Evolutionary conservation across 2,797 vertebrate genomes (phyloP), one percentile per base, ranked within the genome.

Genomic region (Sebastes oblongus): DNA sequence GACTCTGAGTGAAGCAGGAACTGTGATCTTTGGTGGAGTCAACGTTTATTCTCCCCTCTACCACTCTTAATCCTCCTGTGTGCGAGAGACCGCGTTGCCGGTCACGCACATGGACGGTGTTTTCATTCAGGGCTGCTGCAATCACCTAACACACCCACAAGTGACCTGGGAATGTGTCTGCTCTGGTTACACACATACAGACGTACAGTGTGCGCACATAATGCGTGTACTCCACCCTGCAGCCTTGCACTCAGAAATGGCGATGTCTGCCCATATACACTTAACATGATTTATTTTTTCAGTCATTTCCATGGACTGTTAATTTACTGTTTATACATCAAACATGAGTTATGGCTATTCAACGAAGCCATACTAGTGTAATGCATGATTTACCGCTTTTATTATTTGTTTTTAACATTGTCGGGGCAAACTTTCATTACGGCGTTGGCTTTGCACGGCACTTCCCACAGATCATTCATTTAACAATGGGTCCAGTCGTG

Each of bases 31-130:
- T 85, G 90, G 79, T 84, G 82, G 86, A 87, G 88, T 88, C 78
- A 12, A 66, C 42, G 56, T 83, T 91, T 81, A 50, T 60, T 87
- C 85, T 86, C 78, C 81, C 66, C 72, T 78, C 58, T 69, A 66
- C 82, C 80, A 78, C 78, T 77, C 69, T 75, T 89, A 89, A 91
- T 89, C 85, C 88, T 68, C 58, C 70, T 66, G 86, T 89, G 88
- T 32, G 88, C 5, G 77, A 79, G 82, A 84, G 71, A 61, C 61
- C 1, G 29, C 4, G 76, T 66, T 86, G 77, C 78, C 67, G 25
- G 86, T 92, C 89, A 92, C 81, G 70, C 90, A 91, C 89, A 84
- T 78, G 80, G 84, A 86, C 66, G 66, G 69, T 88, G 85, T 93
- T 91, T 92, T 92, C 75, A 86, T 91, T 90, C 77, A 81, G 87